Evolutionary conservation across 53 echinoderm and acorn worm genomes (phyloP).

Genomic region (Echinometra lucunter): DNA sequence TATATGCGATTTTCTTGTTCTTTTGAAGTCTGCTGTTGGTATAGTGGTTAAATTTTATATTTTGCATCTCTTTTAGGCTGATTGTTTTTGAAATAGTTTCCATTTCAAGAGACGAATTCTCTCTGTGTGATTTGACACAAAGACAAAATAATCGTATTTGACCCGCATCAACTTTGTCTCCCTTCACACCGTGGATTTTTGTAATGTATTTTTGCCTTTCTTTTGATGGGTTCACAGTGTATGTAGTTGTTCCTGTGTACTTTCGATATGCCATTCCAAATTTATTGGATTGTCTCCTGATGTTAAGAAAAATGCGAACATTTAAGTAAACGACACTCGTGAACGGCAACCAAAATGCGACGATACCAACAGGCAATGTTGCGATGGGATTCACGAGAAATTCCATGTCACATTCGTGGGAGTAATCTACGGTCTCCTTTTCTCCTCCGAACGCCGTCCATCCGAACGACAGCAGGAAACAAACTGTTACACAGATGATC

Average conservation of each 20-base stretch:
- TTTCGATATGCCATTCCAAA: neutral
- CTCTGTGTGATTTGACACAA: neutral
- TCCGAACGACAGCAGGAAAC: neutral
- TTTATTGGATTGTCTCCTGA: neutral
- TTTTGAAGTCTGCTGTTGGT: neutral
- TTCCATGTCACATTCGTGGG: neutral
- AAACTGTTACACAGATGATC: neutral
- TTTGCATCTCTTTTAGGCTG: neutral
- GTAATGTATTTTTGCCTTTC: neutral
- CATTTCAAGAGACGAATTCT: neutral
- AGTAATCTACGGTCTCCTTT: neutral
- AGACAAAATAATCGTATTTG: too few relatives aligned
- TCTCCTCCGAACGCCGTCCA: neutral
- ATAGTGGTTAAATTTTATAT: neutral
- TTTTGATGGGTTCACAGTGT: neutral
- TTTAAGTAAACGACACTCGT: neutral
- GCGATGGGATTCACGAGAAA: neutral
- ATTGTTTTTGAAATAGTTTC: neutral
- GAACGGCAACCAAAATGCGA: neutral
- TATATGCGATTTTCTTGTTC: neutral
- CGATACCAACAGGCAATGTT: neutral
- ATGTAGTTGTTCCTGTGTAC: neutral
- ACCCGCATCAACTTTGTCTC: neutral
- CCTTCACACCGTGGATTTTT: neutral
- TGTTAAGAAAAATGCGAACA: slow-evolving; percentile 2